phyloP scores from a whole-genome alignment of 2,113 vertebrate genomes.

The Thryonomys swinderianus region DNA sequence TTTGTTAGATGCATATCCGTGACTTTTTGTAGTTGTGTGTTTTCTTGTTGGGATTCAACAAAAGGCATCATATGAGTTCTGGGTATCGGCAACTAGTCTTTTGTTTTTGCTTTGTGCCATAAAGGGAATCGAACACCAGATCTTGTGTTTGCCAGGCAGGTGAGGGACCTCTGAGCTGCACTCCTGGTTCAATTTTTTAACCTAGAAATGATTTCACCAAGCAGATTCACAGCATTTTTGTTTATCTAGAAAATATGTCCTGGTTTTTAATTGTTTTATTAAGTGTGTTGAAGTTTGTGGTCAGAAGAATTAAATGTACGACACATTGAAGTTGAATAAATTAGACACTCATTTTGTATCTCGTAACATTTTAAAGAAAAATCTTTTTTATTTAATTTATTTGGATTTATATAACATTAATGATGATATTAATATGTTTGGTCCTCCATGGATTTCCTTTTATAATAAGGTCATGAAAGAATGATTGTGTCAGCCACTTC shows the following conservation, averaged over 20 bases:
- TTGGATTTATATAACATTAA: background rate
- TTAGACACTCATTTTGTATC: background rate
- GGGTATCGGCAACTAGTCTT: background rate
- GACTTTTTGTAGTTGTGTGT: background rate
- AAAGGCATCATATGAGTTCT: background rate
- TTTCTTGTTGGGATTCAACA: background rate
- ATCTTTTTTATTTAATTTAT: background rate
- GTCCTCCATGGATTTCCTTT: constrained; percentile 18
- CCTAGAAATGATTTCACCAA: background rate
- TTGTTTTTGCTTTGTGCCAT: too few relatives aligned
- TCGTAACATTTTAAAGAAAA: constrained; percentile 21
- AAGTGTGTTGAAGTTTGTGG: background rate
- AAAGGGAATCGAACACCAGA: too few relatives aligned
- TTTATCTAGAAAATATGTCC: background rate
- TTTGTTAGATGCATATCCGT: background rate
- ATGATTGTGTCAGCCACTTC: background rate
- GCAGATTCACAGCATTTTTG: background rate
- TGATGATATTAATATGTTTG: background rate
- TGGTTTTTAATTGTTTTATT: background rate
- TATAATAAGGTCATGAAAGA: background rate
- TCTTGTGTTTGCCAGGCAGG: too few relatives aligned
- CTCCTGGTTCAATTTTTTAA: background rate
- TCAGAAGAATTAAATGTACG: background rate
- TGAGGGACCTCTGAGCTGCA: too few relatives aligned
- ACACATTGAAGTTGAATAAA: background rate